phyloP scores from a whole-genome alignment of 1,140 invertebrate genomes.

The Euborellia annulipes region DNA sequence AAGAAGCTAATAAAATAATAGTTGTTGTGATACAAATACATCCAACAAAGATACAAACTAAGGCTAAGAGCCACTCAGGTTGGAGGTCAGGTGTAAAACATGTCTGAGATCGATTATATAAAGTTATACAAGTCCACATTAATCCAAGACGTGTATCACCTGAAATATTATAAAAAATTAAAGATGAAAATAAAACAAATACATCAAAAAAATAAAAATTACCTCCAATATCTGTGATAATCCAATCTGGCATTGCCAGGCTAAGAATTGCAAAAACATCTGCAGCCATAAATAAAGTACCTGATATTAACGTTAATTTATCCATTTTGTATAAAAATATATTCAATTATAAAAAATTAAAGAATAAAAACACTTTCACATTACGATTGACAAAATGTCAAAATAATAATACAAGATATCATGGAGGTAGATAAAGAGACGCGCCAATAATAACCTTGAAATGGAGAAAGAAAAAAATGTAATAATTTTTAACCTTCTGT shows the following conservation, averaged over 20 bases:
- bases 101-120: slow-evolving; percentile 73
- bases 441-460: too few species aligned
- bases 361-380: too few species aligned
- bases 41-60: slow-evolving; percentile 82
- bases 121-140: slow-evolving; percentile 85
- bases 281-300: slow-evolving; percentile 77
- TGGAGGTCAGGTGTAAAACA: slow-evolving; percentile 76
- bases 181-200: not conserved
- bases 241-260: slow-evolving; percentile 89
- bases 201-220: slow-evolving; percentile 16
- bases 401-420: too few species aligned
- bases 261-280: slow-evolving; percentile 88
- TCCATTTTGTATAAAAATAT: too few species aligned
- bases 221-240: slow-evolving; percentile 87
- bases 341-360: too few species aligned
- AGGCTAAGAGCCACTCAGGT: slow-evolving; percentile 77
- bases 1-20: slow-evolving; percentile 69
- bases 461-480: too few species aligned
- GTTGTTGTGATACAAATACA: slow-evolving; percentile 86
- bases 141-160: slow-evolving; percentile 77
- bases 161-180: slow-evolving; percentile 24
- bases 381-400: too few species aligned
- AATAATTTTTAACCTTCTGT: too few species aligned
- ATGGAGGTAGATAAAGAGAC: too few species aligned
- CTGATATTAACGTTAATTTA: slow-evolving; percentile 81